phyloP scores from a whole-genome alignment of 2,888 invertebrate genomes.

The Trachelus tabidus region DNA sequence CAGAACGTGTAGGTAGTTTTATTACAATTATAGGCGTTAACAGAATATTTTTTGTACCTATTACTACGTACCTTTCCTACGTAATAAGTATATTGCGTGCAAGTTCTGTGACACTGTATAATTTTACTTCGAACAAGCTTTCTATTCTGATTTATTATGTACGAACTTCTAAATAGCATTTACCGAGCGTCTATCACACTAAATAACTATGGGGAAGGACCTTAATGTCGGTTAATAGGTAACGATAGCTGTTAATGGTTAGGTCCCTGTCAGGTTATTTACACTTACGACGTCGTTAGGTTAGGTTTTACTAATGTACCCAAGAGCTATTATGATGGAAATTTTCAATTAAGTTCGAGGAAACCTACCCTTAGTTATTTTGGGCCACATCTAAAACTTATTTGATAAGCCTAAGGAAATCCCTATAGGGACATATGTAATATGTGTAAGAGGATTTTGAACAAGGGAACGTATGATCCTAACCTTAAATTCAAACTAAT shows the following conservation, averaged over 20 bases:
- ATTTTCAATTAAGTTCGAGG: background rate
- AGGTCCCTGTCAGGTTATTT: background rate
- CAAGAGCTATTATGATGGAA: background rate
- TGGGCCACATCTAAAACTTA: background rate
- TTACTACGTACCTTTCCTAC: background rate
- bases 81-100: background rate
- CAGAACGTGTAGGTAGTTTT: background rate
- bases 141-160: background rate
- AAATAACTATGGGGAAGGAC: background rate
- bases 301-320: background rate
- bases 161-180: background rate
- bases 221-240: background rate
- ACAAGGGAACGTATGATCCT: background rate
- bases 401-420: background rate
- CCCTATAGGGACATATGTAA: background rate
- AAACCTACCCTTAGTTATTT: background rate
- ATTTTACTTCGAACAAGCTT: background rate
- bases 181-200: background rate
- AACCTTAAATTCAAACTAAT: background rate
- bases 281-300: background rate
- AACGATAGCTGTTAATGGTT: background rate
- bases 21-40: background rate
- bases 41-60: background rate
- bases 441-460: background rate
- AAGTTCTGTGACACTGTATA: background rate